Conservation (phyloP, 1,140 invertebrate species). For the Diploscapter pachys region DNA sequence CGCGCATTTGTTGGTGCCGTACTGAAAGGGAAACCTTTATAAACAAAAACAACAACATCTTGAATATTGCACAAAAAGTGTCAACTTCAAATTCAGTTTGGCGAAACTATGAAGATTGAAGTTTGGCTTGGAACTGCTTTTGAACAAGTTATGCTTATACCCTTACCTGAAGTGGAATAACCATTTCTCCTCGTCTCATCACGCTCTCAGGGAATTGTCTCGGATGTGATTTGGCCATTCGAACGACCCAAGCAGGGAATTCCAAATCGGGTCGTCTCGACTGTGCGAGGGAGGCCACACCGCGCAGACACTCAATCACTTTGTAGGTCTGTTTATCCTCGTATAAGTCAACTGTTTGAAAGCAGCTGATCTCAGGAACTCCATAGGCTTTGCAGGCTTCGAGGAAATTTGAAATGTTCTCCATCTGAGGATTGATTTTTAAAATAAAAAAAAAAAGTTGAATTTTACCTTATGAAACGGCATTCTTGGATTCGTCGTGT, state of each 20-base stretch:
- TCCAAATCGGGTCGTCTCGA: slow-evolving; percentile 12
- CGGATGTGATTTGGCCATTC: slow-evolving; percentile 64
- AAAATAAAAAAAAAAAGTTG: slow-evolving; percentile 11
- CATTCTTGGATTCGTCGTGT: slow-evolving; percentile 51
- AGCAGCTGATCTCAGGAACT: slow-evolving; percentile 66
- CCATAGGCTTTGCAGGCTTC: slow-evolving; percentile 67
- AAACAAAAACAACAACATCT: slow-evolving; percentile 3
- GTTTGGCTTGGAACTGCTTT: too few species aligned
- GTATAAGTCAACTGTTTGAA: slow-evolving; percentile 70
- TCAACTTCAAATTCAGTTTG: too few species aligned
- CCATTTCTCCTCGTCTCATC: slow-evolving; percentile 63
- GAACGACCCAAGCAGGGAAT: slow-evolving; percentile 64
- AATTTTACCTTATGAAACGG: slow-evolving; percentile 52
- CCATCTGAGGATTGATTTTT: slow-evolving; percentile 62
- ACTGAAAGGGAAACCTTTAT: slow-evolving; percentile 62
- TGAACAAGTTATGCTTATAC: too few species aligned
- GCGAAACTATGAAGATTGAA: too few species aligned
- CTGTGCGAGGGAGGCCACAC: slow-evolving; percentile 58
- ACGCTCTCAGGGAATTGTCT: slow-evolving; percentile 62
- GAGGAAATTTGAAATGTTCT: slow-evolving; percentile 70
- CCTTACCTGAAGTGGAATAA: slow-evolving; percentile 60
- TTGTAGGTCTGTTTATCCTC: slow-evolving; percentile 69
- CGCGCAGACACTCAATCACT: slow-evolving; percentile 58
- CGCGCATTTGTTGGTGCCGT: slow-evolving; percentile 65
- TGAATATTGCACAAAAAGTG: too few species aligned